These are phyloP conservation scores for Capromys pilorides DNA, from an alignment of 2,797 vertebrate species.

Conservation along the genomic window DNA sequence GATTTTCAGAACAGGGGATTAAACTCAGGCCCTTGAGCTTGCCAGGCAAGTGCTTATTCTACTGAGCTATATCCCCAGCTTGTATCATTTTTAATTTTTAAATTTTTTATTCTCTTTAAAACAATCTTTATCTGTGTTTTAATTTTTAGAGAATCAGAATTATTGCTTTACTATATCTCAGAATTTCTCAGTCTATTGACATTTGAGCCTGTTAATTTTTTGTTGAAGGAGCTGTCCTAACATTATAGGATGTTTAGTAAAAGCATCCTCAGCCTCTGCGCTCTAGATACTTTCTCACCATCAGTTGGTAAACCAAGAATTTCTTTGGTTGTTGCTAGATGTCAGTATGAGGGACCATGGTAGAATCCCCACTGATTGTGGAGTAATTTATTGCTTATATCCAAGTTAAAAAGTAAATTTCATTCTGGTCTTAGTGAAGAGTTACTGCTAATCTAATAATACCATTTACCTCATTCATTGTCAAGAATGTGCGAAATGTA, in stretches of 20 bases:
- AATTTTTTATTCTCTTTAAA: too few species aligned
- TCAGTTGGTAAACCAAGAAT: not conserved
- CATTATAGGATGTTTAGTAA: not conserved
- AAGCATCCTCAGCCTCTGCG: not conserved
- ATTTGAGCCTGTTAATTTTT: not conserved
- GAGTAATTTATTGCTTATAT: not conserved
- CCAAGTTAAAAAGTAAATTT: not conserved
- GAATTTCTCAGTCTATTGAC: not conserved
- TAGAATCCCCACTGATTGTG: not conserved
- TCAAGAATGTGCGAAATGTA: not conserved
- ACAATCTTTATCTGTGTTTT: not conserved
- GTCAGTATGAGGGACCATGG: too few species aligned
- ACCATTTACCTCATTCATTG: not conserved
- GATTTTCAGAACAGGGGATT: too few species aligned
- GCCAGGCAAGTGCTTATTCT: too few species aligned
- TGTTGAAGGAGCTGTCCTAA: not conserved
- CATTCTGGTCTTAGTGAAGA: conserved; percentile 5
- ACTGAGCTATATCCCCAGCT: too few species aligned
- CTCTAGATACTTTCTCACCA: not conserved
- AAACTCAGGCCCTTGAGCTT: too few species aligned
- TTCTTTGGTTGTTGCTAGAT: not conserved
- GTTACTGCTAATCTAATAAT: not conserved
- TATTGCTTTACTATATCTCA: not conserved
- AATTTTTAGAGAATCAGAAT: not conserved
- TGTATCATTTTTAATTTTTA: too few species aligned